Conservation (phyloP, 2,797 vertebrate species). For the Masticophis lateralis region DNA sequence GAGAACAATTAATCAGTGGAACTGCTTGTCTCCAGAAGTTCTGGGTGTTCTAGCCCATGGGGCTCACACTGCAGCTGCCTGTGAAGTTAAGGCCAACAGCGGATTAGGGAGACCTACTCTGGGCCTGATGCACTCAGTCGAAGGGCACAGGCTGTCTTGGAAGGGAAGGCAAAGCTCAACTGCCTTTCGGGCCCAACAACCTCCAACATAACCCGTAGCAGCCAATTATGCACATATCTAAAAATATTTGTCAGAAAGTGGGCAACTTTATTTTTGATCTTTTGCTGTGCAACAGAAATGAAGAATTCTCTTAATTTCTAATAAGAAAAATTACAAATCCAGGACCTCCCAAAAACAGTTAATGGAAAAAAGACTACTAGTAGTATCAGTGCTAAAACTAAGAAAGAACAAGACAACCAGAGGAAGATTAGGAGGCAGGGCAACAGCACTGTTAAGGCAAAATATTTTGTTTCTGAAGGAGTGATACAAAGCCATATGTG, state of each 20-base stretch:
- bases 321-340: neutral
- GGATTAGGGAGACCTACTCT: no score
- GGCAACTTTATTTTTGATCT: neutral
- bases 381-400: neutral
- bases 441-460: neutral
- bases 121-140: accelerated
- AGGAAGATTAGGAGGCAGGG: neutral
- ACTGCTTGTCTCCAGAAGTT: no score
- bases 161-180: no score
- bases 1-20: no score
- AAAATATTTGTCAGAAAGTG: no score
- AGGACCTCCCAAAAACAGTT: neutral
- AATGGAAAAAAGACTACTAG: neutral
- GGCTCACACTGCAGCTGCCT: no score
- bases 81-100: no score
- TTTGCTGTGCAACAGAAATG: neutral
- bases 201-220: no score
- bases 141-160: no score
- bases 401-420: neutral
- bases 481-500: neutral
- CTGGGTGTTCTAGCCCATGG: no score
- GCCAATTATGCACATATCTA: no score
- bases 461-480: neutral
- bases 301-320: neutral
- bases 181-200: no score